Base-by-base conservation (phyloP, 1,140 invertebrate species). In the Geopemphigus sp. region DNA sequence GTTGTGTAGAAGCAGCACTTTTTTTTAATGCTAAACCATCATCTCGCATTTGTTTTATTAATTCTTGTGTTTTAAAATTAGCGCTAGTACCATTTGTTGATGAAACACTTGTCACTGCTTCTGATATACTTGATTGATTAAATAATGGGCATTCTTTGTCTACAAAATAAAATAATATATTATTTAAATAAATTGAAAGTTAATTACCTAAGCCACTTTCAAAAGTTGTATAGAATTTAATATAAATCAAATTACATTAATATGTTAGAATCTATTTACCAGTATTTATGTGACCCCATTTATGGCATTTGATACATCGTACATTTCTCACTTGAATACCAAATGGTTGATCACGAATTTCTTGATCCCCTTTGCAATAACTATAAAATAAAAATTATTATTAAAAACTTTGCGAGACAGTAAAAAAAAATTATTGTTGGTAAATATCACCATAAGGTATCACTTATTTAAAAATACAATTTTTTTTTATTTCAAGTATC, bases 251-350 rank as follows among this genome's bases (percentile, higher is more conserved):
- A 39, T 39, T 4, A 39, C 32, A 39, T 39, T 39, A 39, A 39
- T 8, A 39, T 39, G 8, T 39, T 39, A 63, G 6, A 12, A 29
- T 29, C 8, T 56, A 81, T 66, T 86, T 88, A 90, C 96, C 97
- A 85, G 98, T 99, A 85, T 99, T 99, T 59, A 99, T 96, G 84
- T 99, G 98, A 10, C 98, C 98, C 97, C 98, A 99, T 85, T 98
- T 98, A 83, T 98, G 94, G 85, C 98, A 99, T 86, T 99, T 98
- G 50, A 99, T 95, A 85, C 98, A 99, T 22, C 97, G 89, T 0
- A 99, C 97, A 89, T 99, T 99, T 54, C 97, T 87, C 0, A 99
- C 97, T 87, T 96, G 92, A 84, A 99, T 99, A 76, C 97, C 98
- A 90, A 99, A 99, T 0, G 98, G 98, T 86, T 99, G 98, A 88